These are phyloP conservation scores for Bombus difficillimus DNA, from an alignment of 1,140 invertebrate species.

Conservation along the genomic window DNA sequence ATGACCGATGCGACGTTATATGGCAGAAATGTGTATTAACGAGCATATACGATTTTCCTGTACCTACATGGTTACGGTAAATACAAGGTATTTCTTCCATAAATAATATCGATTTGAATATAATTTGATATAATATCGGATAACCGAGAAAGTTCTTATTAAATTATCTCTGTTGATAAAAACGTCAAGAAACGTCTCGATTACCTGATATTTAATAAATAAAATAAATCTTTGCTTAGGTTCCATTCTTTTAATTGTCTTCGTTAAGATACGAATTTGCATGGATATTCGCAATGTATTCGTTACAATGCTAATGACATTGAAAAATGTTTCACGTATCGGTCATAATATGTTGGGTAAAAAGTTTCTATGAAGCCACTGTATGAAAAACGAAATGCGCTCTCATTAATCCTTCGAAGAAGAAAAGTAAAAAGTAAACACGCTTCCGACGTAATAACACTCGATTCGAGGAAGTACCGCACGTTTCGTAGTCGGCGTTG, in stretches of 20 bases:
- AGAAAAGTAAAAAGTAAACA: neutral
- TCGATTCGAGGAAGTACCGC: neutral
- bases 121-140: no score
- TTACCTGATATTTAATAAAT: no score
- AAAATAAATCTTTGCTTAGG: no score
- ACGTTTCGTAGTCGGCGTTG: neutral
- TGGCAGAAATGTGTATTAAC: neutral
- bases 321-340: neutral
- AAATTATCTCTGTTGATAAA: no score
- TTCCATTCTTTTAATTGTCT: no score
- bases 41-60: neutral
- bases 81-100: neutral
- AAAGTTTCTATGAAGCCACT: neutral
- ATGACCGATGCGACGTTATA: neutral
- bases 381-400: neutral
- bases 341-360: no score
- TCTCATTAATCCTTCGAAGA: neutral
- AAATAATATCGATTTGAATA: neutral
- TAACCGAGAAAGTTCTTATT: no score
- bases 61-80: neutral
- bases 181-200: no score
- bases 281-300: no score
- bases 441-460: neutral
- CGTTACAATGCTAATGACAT: no score
- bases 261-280: no score